A percentile compares a stretch with the other conserved stretches of the same genome.
Evolutionary conservation across 2,888 invertebrate species (phyloP).

Genomic region (Neria commutata): DNA sequence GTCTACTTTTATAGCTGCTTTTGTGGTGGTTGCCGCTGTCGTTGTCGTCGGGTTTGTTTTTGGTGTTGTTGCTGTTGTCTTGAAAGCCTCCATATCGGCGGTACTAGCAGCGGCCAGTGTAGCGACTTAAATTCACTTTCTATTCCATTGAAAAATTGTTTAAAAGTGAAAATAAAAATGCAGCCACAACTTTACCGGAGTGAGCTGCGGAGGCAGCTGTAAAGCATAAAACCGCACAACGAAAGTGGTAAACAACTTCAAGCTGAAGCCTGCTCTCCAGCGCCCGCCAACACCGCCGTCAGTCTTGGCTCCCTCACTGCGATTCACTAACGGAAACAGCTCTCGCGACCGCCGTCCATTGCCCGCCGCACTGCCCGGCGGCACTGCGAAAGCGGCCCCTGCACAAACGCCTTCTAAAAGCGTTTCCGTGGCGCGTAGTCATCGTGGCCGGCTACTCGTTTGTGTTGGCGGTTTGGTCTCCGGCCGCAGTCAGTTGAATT

Average conservation of each 20-base stretch:
- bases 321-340: not conserved
- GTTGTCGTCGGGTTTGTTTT: conserved; percentile 14
- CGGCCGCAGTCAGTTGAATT: conserved; percentile 49
- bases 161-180: conserved; percentile 28
- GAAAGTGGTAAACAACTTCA: conserved; percentile 44
- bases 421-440: conserved; percentile 22
- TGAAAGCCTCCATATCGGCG: conserved; percentile 32
- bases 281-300: not conserved
- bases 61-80: conserved; percentile 33
- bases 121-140: conserved; percentile 52
- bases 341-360: not conserved
- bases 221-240: conserved; percentile 39
- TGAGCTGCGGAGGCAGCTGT: conserved; percentile 32
- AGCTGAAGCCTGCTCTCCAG: conserved; percentile 13
- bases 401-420: conserved; percentile 23
- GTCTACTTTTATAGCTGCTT: conserved; percentile 42
- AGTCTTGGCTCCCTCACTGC: not conserved
- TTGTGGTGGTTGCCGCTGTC: conserved; percentile 11
- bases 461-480: conserved; percentile 22
- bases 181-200: no score
- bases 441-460: conserved; percentile 7
- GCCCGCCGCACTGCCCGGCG: no score
- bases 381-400: not conserved
- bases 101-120: conserved; percentile 24
- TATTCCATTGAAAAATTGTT: conserved; percentile 51